Conservation (phyloP, 2,888 invertebrate genomes). For the Calameuta filiformis region DNA sequence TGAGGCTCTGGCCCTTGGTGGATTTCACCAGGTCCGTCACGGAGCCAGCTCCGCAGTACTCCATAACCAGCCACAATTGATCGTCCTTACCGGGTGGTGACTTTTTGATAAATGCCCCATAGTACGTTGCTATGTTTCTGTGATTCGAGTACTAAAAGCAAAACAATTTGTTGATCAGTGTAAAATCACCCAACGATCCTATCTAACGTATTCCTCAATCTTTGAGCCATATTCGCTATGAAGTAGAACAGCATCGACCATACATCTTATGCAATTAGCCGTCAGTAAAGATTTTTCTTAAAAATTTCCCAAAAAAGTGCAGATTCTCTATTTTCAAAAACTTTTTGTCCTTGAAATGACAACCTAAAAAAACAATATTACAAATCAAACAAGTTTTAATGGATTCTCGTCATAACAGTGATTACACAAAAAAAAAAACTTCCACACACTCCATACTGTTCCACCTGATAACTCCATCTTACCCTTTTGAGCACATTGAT, state of each 20-base stretch:
- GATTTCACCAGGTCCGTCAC: conserved; percentile 99
- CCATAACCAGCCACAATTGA: conserved; percentile 99
- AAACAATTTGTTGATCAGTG: background rate
- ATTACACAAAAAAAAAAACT: background rate
- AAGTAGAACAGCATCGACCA: too few relatives aligned
- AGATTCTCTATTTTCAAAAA: background rate
- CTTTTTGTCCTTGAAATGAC: background rate
- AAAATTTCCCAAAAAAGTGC: background rate
- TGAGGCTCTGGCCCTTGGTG: conserved; percentile 96
- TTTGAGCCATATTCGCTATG: too few relatives aligned
- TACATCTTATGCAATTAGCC: background rate
- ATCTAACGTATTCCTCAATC: background rate
- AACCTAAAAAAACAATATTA: too few relatives aligned
- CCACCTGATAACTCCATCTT: conserved; percentile 29
- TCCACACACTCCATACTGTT: background rate
- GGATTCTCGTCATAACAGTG: background rate
- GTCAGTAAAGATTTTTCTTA: background rate
- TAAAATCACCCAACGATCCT: conserved; percentile 5
- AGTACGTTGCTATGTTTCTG: conserved; percentile 99
- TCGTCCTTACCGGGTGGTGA: conserved; percentile 99
- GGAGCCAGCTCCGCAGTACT: conserved; percentile 98
- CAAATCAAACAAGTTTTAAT: background rate
- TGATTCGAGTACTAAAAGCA: conserved; percentile 90
- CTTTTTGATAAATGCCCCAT: conserved; percentile 99
- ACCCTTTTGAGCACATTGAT: conserved; percentile 98